Evolutionary conservation across 1,140 invertebrate genomes (phyloP).

Genomic region (Myzus persicae): DNA sequence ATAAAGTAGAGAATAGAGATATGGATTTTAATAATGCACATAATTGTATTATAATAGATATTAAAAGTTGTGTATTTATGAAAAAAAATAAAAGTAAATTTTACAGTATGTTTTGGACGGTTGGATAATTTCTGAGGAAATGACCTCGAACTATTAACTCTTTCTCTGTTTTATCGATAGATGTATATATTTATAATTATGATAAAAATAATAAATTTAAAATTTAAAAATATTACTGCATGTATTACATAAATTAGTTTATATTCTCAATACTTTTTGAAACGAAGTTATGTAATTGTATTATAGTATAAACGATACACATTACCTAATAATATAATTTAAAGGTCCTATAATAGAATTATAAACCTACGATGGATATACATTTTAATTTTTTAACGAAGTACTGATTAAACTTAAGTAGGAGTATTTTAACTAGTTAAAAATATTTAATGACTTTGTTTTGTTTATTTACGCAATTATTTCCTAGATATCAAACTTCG

Average conservation of each 20-base stretch:
- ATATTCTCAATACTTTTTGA: neutral
- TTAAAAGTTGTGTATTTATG: neutral
- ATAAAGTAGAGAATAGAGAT: neutral
- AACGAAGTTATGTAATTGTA: neutral
- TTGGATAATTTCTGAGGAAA: neutral
- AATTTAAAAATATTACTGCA: neutral
- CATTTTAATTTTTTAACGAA: neutral
- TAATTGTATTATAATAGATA: neutral
- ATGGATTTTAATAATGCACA: neutral
- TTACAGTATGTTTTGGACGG: neutral
- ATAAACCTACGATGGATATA: neutral
- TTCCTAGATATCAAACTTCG: neutral
- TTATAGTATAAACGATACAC: neutral
- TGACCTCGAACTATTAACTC: conserved; percentile 1
- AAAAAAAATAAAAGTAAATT: neutral
- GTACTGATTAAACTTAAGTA: neutral
- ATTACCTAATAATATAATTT: neutral
- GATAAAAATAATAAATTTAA: neutral
- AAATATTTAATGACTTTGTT: neutral
- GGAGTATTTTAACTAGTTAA: neutral
- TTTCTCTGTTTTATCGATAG: neutral
- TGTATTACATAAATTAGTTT: neutral
- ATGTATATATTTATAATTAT: neutral
- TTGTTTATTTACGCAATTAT: neutral
- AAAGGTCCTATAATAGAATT: neutral